A percentile compares a stretch with the other conserved stretches of the same genome.
Evolutionary conservation across 2,888 invertebrate genomes (phyloP).

Genomic region (Dasypolia templi): DNA sequence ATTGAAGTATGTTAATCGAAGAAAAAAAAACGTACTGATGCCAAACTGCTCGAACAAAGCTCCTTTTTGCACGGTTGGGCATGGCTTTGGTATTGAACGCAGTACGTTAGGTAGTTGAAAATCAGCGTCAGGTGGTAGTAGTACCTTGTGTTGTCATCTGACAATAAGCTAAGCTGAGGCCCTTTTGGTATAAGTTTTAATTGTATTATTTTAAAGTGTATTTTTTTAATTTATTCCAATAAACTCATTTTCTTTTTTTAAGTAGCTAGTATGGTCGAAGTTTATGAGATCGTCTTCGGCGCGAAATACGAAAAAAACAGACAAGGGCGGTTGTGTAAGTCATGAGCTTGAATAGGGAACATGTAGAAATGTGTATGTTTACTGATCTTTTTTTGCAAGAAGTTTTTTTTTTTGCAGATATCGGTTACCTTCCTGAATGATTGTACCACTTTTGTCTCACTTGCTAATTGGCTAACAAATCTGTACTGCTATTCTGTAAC

Average conservation of each 20-base stretch:
- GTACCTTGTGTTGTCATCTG: neutral
- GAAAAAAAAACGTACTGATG: neutral
- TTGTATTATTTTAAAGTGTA: neutral
- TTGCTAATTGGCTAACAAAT: neutral
- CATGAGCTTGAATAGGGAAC: slow-evolving; percentile 7
- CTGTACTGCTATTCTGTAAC: too few species aligned
- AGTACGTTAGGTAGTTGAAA: neutral
- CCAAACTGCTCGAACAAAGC: neutral
- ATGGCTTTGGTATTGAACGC: neutral
- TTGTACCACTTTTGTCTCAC: neutral
- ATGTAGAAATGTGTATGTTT: neutral
- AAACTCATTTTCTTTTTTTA: neutral
- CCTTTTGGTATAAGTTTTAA: neutral
- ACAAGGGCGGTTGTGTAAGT: neutral
- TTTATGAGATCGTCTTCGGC: neutral
- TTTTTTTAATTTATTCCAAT: neutral
- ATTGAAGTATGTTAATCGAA: too few species aligned
- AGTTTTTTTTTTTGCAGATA: neutral
- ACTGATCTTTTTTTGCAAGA: neutral
- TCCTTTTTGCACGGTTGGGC: neutral
- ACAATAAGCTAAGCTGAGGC: neutral
- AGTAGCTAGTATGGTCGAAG: neutral
- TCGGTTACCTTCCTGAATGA: neutral
- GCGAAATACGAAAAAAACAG: neutral
- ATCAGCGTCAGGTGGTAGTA: neutral